Evolutionary conservation across 2,113 vertebrate species (phyloP).

Genomic region (Channa argus): DNA sequence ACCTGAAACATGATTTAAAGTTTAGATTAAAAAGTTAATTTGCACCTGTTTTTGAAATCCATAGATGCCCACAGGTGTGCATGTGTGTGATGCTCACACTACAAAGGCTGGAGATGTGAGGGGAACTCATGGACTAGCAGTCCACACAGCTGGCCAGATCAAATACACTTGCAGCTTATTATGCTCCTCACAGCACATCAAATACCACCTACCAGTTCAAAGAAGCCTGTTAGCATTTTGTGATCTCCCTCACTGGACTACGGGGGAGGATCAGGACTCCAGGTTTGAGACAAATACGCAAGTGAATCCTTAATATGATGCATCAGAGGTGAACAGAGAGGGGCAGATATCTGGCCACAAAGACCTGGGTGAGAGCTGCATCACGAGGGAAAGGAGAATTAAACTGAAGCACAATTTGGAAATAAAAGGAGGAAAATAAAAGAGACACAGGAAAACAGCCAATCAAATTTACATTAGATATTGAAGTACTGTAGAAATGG

Average conservation of each 20-base stretch:
- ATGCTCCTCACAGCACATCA: constrained; percentile 57
- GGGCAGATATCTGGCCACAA: background rate
- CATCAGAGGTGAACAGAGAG: background rate
- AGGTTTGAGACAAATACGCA: constrained; percentile 30
- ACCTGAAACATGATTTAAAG: background rate
- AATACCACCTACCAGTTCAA: constrained; percentile 70
- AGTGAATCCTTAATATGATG: constrained; percentile 17
- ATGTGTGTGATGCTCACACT: constrained; percentile 15
- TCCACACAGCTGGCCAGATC: constrained; percentile 55
- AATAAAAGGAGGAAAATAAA: no score
- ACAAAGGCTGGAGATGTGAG: constrained; percentile 65
- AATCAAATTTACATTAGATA: no score
- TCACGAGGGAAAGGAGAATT: background rate
- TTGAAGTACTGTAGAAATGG: no score
- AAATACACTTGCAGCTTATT: constrained; percentile 35
- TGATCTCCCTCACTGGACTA: constrained; percentile 35
- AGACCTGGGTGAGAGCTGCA: constrained; percentile 18
- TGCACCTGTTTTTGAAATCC: background rate
- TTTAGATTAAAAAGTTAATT: background rate
- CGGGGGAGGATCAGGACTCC: constrained; percentile 9
- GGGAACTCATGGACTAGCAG: constrained; percentile 28
- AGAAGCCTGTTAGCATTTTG: constrained; percentile 61
- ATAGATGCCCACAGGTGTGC: background rate
- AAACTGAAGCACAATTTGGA: no score
- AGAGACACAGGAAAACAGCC: no score